Evolutionary conservation across 2,797 vertebrate species (phyloP).

Genomic region (Petrocephalus sullivani): DNA sequence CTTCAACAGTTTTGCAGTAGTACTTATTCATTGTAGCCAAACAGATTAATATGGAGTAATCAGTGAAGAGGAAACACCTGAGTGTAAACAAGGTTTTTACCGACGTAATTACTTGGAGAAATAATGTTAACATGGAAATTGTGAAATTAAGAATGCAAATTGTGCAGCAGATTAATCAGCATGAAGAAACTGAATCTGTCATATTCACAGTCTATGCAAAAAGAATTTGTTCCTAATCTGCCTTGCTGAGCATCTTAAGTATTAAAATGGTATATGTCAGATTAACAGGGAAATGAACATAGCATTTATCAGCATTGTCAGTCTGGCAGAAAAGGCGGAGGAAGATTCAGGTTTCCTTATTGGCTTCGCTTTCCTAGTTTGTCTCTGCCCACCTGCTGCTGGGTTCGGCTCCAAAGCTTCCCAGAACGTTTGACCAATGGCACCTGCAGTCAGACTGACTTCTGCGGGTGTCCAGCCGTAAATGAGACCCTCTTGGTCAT

Average conservation of each 20-base stretch:
- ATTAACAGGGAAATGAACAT: slow-evolving; percentile 38
- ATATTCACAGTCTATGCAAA: not conserved
- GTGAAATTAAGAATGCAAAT: slow-evolving; percentile 2
- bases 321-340: not conserved
- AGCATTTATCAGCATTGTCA: slow-evolving; percentile 17
- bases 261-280: not conserved
- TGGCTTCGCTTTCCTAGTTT: slow-evolving; percentile 3
- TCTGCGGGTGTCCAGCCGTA: not conserved
- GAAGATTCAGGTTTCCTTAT: not conserved
- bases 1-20: not conserved
- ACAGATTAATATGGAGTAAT: slow-evolving; percentile 19
- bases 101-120: slow-evolving; percentile 35
- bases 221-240: not conserved
- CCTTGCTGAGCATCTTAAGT: not conserved
- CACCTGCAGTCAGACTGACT: not conserved
- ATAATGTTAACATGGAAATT: slow-evolving; percentile 33
- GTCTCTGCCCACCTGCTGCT: slow-evolving; percentile 20
- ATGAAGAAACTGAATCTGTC: not conserved
- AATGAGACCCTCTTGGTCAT: not conserved
- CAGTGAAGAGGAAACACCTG: slow-evolving; percentile 33
- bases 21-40: not conserved
- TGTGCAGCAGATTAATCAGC: slow-evolving; percentile 41
- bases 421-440: not conserved
- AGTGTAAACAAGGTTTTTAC: slow-evolving; percentile 32
- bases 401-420: slow-evolving; percentile 1